A percentile compares a stretch with the other conserved stretches of the same genome.
Conservation (phyloP, 2,797 vertebrate species). For the Gymnodraco acuticeps region DNA sequence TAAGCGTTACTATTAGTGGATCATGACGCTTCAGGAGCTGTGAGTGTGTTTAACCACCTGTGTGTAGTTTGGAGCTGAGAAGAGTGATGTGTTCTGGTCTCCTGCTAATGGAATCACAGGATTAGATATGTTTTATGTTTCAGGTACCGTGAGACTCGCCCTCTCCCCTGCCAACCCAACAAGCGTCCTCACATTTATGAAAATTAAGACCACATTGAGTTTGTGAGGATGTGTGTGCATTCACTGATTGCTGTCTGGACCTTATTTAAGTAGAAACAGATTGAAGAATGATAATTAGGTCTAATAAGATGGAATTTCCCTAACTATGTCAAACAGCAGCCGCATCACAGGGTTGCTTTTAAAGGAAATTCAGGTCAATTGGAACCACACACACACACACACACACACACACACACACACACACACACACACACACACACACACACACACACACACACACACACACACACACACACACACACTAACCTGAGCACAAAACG, state of each 20-base stretch:
- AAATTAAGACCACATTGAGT: constrained; percentile 83
- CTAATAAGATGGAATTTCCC: constrained; percentile 84
- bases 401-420: constrained; percentile 9
- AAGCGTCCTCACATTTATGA: constrained; percentile 70
- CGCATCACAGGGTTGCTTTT: constrained; percentile 66
- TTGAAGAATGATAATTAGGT: constrained; percentile 88
- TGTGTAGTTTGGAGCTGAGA: constrained; percentile 70
- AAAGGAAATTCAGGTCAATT: constrained; percentile 69
- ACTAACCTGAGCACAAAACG: not conserved
- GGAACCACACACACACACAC: constrained; percentile 32
- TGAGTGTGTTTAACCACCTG: constrained; percentile 67
- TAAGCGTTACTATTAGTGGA: constrained; percentile 41
- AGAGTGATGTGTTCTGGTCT: constrained; percentile 70
- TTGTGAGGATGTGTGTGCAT: constrained; percentile 53
- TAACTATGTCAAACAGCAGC: constrained; percentile 80
- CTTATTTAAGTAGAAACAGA: constrained; percentile 85
- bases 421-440: constrained; percentile 7
- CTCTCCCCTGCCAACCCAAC: constrained; percentile 62
- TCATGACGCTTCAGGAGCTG: constrained; percentile 28
- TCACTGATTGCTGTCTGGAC: constrained; percentile 85
- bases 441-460: constrained; percentile 12
- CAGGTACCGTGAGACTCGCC: constrained; percentile 72
- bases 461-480: not conserved
- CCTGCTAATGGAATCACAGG: constrained; percentile 77
- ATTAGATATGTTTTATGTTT: constrained; percentile 81